Base-by-base conservation (phyloP, 2,888 invertebrate species). In the Hypercompe scribonia region DNA sequence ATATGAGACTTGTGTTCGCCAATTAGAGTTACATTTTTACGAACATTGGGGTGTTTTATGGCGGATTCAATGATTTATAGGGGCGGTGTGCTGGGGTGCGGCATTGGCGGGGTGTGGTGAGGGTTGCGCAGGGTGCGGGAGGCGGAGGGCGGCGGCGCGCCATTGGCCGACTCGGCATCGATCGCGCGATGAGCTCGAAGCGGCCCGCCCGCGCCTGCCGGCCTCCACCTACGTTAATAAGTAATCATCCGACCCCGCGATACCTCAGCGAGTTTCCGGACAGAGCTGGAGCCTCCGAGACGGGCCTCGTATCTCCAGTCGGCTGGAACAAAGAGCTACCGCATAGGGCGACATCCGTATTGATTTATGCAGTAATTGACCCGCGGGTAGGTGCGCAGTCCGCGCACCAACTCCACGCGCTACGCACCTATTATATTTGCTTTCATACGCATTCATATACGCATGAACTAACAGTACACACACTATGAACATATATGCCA, bases 161-260 rank as follows among this genome's bases (percentile, higher is more conserved):
- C 92, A 96, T 96, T 96, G 96, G 96, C 93, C 93, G 93, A 88
- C 90, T 87, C 92, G 87, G 92, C 95, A 96, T 95, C 95, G 95
- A 96, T 95, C 95, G 95, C 91, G 86, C 92, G 92, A 90, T 92
- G 93, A 92, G 92, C 93, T 93, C 90, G 81, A 82, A 90, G 92
- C 91, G 93, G 90, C 95, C 94, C 94, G 94, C 94, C 95, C 94
- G 94, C 89, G 92, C 92, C 93, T 90, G 89, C 93, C 94, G 92
- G 92, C 94, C 95, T 94, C 95, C 95, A 95, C 94, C 95, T 94
- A 95, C 95, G 95, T 95, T 95, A 95, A 95, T 95, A 95, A 95
- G 95, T 95, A 95, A 95, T 95, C 95, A 94, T 94, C 92, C 94
- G 93, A 94, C 93, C 94, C 94, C 91, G 94, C 91, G 92, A 92